These are phyloP conservation scores for Cuniculus paca DNA, from an alignment of 2,797 vertebrate species.

Conservation along the genomic window DNA sequence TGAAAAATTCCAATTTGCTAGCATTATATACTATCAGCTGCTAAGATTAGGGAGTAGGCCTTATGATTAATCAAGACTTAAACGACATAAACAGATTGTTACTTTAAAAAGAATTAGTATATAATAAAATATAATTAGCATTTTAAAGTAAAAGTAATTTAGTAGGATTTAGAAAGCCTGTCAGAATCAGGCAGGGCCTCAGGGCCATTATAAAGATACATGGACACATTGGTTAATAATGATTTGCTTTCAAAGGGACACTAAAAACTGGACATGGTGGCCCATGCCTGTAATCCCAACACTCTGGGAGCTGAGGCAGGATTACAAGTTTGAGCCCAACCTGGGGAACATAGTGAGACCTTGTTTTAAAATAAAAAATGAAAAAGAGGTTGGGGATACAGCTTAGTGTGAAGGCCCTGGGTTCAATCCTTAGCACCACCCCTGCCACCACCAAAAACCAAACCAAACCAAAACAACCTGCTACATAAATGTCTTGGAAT, in stretches of 20 bases:
- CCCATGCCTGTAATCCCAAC: neutral
- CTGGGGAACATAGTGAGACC: neutral
- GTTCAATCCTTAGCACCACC: neutral
- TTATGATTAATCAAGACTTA: constrained; percentile 19
- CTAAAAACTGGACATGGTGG: neutral
- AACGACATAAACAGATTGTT: neutral
- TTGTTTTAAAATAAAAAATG: neutral
- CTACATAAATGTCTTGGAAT: neutral
- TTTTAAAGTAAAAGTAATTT: constrained; percentile 41
- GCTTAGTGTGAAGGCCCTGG: neutral
- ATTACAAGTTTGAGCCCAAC: neutral
- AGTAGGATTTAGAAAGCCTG: constrained; percentile 4
- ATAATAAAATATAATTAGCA: constrained; percentile 35
- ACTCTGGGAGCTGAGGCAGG: neutral
- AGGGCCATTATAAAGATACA: neutral
- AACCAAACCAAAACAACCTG: neutral
- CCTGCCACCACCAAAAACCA: neutral
- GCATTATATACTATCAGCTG: neutral
- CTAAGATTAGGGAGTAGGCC: neutral
- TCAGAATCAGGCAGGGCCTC: neutral
- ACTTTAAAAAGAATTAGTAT: neutral
- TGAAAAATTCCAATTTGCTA: constrained; percentile 33
- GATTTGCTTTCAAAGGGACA: neutral
- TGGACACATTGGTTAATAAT: neutral
- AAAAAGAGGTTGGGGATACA: neutral